phyloP scores from a whole-genome alignment of 2,797 vertebrate species.

The Babyrousa celebensis region DNA sequence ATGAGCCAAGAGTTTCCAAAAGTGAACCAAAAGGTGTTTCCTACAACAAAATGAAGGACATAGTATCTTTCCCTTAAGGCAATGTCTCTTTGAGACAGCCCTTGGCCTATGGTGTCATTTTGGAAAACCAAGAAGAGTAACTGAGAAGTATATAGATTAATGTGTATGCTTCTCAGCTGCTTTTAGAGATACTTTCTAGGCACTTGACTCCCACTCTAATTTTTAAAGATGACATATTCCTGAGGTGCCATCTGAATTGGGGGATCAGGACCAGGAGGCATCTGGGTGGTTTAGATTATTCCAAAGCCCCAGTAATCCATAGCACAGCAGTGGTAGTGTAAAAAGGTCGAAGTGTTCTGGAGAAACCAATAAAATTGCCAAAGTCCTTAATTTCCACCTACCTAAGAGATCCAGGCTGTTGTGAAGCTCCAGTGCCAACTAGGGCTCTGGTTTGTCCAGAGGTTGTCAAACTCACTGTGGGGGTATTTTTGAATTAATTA shows the following conservation, averaged over 20 bases:
- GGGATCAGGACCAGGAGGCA: background rate
- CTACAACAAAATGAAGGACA: background rate
- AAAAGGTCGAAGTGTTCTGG: background rate
- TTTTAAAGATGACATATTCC: background rate
- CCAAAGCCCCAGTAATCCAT: background rate
- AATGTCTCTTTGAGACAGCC: background rate
- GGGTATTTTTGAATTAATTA: background rate
- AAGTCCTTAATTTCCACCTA: background rate
- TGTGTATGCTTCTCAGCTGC: background rate
- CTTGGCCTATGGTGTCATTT: background rate
- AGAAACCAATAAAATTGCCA: background rate
- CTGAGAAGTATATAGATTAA: background rate
- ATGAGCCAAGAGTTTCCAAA: background rate
- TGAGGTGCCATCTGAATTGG: constrained; percentile 14
- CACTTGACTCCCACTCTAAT: background rate
- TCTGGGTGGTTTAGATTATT: background rate
- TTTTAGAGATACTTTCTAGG: background rate
- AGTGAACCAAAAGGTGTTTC: background rate
- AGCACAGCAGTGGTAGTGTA: background rate
- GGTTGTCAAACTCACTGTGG: background rate
- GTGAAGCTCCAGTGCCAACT: background rate
- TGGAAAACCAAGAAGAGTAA: background rate
- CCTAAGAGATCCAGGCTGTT: background rate
- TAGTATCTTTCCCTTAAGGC: background rate
- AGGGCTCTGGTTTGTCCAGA: background rate